A percentile compares a stretch with the other conserved stretches of the same genome.
Evolutionary conservation across 2,888 invertebrate species (phyloP).

Genomic region (Furcula furcula): DNA sequence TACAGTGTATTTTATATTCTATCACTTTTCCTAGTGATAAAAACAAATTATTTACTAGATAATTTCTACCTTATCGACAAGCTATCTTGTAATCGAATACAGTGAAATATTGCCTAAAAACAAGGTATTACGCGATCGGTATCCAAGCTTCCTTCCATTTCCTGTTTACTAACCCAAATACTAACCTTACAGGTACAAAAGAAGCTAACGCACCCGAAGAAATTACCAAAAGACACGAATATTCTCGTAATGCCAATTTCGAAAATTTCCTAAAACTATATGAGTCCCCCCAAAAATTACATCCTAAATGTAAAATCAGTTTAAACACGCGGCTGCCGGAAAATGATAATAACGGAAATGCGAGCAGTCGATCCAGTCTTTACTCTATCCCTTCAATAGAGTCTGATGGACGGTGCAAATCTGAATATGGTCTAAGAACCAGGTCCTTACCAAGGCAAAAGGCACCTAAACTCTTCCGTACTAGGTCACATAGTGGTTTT

Average conservation of each 20-base stretch:
- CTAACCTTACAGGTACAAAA: conserved; percentile 50
- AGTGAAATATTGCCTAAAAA: too few species aligned
- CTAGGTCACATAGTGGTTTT: conserved; percentile 67
- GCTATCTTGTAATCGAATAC: too few species aligned
- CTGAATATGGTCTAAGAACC: conserved; percentile 46
- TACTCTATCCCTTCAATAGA: conserved; percentile 66
- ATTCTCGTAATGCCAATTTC: conserved; percentile 55
- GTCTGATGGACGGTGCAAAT: conserved; percentile 56
- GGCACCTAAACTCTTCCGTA: conserved; percentile 49
- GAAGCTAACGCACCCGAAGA: conserved; percentile 31
- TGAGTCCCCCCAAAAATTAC: conserved; percentile 35
- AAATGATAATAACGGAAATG: conserved; percentile 27
- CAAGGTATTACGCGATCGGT: too few species aligned
- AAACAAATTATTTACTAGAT: too few species aligned
- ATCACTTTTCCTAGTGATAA: too few species aligned
- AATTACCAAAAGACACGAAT: conserved; percentile 46
- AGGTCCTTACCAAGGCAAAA: conserved; percentile 52
- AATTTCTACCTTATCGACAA: too few species aligned
- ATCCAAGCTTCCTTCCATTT: too few species aligned
- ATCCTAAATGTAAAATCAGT: conserved; percentile 65
- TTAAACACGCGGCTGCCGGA: conserved; percentile 32
- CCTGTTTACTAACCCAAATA: conserved; percentile 7
- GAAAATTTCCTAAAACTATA: conserved; percentile 50
- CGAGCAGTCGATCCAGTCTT: conserved; percentile 59
- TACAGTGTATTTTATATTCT: too few species aligned